phyloP scores from a whole-genome alignment of 2,888 invertebrate species.

The Drosophila stalkeri region DNA sequence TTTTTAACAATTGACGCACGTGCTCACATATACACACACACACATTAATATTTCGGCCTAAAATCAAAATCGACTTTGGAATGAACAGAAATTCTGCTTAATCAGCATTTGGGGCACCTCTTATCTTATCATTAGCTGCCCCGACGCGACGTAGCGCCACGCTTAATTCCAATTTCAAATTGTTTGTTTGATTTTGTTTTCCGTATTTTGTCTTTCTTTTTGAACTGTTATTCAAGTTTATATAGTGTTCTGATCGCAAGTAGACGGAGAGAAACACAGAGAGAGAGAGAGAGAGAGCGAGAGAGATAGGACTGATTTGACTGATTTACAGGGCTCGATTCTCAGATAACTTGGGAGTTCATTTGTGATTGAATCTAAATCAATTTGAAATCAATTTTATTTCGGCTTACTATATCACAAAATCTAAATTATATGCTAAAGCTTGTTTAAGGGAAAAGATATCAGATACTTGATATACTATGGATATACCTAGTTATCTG shows the following conservation, averaged over 20 bases:
- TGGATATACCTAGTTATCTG: neutral
- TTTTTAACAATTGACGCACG: conserved; percentile 6
- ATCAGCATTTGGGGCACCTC: conserved; percentile 12
- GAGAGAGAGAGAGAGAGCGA: neutral
- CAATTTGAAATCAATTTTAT: neutral
- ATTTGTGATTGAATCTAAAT: neutral
- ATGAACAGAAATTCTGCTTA: conserved; percentile 11
- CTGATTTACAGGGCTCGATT: neutral
- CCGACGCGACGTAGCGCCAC: neutral
- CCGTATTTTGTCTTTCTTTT: neutral
- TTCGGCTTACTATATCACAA: neutral
- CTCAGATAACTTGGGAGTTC: neutral
- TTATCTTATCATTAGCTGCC: conserved; percentile 34
- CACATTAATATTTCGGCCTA: neutral
- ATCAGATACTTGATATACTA: neutral
- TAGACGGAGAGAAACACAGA: too few species aligned
- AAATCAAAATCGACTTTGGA: conserved; percentile 25
- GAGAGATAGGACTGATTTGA: neutral
- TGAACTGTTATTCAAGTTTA: neutral
- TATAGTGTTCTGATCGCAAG: neutral
- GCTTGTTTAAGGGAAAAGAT: neutral
- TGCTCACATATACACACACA: neutral
- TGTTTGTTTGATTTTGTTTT: conserved; percentile 8
- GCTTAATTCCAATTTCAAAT: conserved; percentile 5
- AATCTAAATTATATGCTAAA: neutral